phyloP scores from a whole-genome alignment of 2,113 vertebrate species.

The Syngnathus floridae region DNA sequence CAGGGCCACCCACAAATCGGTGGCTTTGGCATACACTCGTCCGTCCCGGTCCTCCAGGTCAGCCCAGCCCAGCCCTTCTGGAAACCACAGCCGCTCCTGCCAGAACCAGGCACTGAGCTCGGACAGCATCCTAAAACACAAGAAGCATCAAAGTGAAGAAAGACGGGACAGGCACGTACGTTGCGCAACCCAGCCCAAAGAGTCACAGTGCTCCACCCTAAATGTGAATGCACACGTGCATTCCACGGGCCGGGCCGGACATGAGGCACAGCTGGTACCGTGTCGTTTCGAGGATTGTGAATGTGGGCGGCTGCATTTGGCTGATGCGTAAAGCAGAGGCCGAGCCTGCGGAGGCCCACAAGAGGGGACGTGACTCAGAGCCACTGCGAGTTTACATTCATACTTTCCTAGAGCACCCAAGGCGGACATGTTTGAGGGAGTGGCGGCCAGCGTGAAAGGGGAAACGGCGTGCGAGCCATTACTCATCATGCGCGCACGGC shows the following conservation, averaged over 20 bases:
- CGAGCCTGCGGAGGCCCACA: conserved; percentile 26
- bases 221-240: not conserved
- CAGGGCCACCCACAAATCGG: conserved; percentile 80
- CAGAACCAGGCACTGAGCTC: conserved; percentile 84
- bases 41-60: conserved; percentile 85
- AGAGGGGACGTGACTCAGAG: conserved; percentile 16
- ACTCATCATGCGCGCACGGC: conserved; percentile 43
- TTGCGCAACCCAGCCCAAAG: conserved; percentile 2
- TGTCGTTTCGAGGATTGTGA: conserved; percentile 23
- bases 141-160: not conserved
- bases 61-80: conserved; percentile 85
- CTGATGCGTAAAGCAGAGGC: conserved; percentile 33
- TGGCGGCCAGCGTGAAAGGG: conserved; percentile 23
- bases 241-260: not conserved
- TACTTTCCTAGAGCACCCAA: conserved; percentile 17
- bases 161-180: not conserved
- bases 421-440: conserved; percentile 40
- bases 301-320: conserved; percentile 16
- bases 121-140: conserved; percentile 78
- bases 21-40: conserved; percentile 80
- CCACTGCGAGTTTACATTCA: conserved; percentile 11
- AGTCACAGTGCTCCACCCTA: not conserved
- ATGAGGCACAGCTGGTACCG: conserved; percentile 4
- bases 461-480: conserved; percentile 27
- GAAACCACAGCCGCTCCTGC: conserved; percentile 92